These are phyloP conservation scores for Papilio protenor DNA, from an alignment of 2,888 invertebrate species.

Conservation along the genomic window DNA sequence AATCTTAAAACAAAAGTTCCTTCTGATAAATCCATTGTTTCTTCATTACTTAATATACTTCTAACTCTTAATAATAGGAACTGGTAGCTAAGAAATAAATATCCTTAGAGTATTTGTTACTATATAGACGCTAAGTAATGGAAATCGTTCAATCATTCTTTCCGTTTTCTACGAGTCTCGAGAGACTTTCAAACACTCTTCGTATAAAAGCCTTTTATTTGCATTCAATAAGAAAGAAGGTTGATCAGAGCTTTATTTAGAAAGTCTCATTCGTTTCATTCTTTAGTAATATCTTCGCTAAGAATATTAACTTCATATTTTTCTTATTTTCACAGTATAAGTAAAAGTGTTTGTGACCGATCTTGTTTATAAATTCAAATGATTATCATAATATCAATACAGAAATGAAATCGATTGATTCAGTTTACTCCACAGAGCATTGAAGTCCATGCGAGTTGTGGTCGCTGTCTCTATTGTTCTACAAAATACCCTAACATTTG, in stretches of 20 bases:
- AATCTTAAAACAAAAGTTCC: not conserved
- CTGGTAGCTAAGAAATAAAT: not conserved
- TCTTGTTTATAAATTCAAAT: not conserved
- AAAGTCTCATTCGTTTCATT: not conserved
- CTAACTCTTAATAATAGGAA: too few relatives aligned
- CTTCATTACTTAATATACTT: too few relatives aligned
- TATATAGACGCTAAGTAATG: conserved; percentile 1
- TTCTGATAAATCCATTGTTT: too few relatives aligned
- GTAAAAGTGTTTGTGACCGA: not conserved
- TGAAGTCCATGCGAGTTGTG: not conserved
- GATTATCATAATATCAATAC: not conserved
- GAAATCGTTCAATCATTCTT: conserved; percentile 43
- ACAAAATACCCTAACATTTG: not conserved
- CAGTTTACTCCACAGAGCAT: not conserved
- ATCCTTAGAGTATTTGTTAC: too few relatives aligned
- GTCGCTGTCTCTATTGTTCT: not conserved
- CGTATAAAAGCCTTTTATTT: conserved; percentile 45
- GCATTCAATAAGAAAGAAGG: conserved; percentile 22
- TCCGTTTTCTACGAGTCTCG: conserved; percentile 57
- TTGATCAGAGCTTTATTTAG: not conserved
- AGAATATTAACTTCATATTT: not conserved
- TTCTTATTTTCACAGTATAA: not conserved
- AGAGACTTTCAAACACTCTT: conserved; percentile 62
- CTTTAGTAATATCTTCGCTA: not conserved
- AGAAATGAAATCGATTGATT: not conserved